A percentile compares a stretch with the other conserved stretches of the same genome.
Conservation (phyloP, 1,140 invertebrate species). For the Theocolax elegans region DNA sequence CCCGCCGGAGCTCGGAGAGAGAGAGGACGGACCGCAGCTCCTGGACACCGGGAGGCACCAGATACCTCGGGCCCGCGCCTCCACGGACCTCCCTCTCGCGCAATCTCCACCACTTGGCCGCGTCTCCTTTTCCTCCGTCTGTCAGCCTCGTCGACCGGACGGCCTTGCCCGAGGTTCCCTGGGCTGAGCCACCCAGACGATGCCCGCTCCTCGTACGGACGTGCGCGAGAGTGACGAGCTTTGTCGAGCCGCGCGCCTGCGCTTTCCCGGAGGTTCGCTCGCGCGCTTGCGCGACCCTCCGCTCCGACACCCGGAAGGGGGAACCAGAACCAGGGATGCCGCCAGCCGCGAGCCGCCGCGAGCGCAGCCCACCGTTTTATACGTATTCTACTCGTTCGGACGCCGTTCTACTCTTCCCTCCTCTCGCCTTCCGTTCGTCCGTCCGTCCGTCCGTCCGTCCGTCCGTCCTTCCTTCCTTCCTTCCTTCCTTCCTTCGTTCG, state of each 20-base stretch:
- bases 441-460: no score
- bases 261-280: constrained; percentile 43
- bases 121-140: no score
- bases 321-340: not conserved
- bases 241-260: not conserved
- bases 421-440: not conserved
- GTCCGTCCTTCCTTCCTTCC: not conserved
- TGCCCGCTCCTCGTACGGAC: not conserved
- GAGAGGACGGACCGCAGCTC: constrained; percentile 38
- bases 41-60: no score
- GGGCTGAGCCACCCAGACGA: not conserved
- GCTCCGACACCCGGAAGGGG: not conserved
- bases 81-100: no score
- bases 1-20: constrained; percentile 19
- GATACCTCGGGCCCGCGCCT: constrained; percentile 37
- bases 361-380: not conserved
- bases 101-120: no score
- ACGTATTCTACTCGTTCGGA: not conserved
- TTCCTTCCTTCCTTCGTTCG: not conserved
- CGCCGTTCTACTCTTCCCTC: not conserved
- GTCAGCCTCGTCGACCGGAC: constrained; percentile 2
- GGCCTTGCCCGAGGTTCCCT: not conserved
- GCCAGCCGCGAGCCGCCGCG: not conserved
- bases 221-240: not conserved
- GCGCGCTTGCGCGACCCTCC: not conserved